These are phyloP conservation scores for Acanthis flammea DNA, from an alignment of 2,797 vertebrate genomes.

Conservation along the genomic window DNA sequence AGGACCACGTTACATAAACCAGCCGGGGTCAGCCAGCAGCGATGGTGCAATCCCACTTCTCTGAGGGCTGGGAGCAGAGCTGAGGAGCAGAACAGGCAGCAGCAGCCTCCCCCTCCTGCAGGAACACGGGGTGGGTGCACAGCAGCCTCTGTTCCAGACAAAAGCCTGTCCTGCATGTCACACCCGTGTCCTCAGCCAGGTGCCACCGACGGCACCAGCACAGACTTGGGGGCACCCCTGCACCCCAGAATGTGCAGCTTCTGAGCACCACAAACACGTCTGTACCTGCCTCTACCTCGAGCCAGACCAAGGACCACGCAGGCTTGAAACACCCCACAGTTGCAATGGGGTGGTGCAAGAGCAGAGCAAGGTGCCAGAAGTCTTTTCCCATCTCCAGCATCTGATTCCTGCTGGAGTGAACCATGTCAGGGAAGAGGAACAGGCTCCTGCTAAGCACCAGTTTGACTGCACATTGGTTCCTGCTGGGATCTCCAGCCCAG, in stretches of 20 bases:
- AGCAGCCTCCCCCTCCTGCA: background rate
- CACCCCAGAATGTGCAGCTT: accelerated
- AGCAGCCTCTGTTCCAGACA: background rate
- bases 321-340: background rate
- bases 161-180: background rate
- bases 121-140: accelerated
- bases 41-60: background rate
- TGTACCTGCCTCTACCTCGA: background rate
- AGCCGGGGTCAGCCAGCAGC: background rate
- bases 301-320: background rate
- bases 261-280: background rate
- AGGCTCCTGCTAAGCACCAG: background rate
- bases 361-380: background rate
- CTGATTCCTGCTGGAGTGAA: background rate
- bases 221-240: background rate
- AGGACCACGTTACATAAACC: background rate
- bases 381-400: background rate
- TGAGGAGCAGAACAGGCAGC: background rate
- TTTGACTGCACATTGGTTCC: background rate
- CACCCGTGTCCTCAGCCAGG: background rate
- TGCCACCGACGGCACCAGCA: background rate
- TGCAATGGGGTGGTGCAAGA: background rate
- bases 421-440: background rate
- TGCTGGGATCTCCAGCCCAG: background rate
- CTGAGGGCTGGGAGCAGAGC: background rate